Evolutionary conservation across 2,888 invertebrate genomes (phyloP), one percentile per base, ranked within the genome.

Genomic region (Leucophenga montana): DNA sequence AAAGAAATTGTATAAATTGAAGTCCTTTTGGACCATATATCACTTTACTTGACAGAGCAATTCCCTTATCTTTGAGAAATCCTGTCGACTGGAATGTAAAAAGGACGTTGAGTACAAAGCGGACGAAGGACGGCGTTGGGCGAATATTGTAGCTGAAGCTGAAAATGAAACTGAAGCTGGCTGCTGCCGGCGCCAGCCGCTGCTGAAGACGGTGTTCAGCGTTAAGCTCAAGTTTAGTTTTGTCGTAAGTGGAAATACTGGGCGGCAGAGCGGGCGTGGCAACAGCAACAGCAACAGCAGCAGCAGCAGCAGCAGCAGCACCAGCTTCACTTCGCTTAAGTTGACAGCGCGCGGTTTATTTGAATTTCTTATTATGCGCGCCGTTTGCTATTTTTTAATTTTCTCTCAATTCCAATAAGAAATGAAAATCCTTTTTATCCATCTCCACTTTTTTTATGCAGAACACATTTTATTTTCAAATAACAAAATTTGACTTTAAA

Each of bases 11-110:
- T 85, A 85, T 85, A 85, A 86, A 87, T 87, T 86, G 87, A 91
- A 91, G 91, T 91, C 91, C 90, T 87, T 86, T 85, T 90, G 90
- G 90, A 90, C 91, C 91, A 91, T 91, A 92, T 92, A 92, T 92
- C 91, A 91, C 91, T 91, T 89, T 89, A 90, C 90, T 90, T 91
- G 91, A 91, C 91, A 91, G 91, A 91, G 91, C 91, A 91, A 91
- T 91, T 91, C 91, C 91, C 91, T 91, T 91, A 91, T 91, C 91
- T 90, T 84, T 84, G 84, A 83, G 85, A 86, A 87, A 87, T 85
- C 85, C 87, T 87, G 87, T 87, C 88, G 86, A 87, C 88, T 87
- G 85, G 85, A 85, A 84, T 84, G 84, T 75, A 83, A 83, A 84
- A 84, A 84, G 78, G 83, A 82, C 85, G 84, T 75, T 73, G 72